A percentile compares a stretch with the other conserved stretches of the same genome.
Evolutionary conservation across 2,113 vertebrate genomes (phyloP).

Genomic region (Amphiprion percula): DNA sequence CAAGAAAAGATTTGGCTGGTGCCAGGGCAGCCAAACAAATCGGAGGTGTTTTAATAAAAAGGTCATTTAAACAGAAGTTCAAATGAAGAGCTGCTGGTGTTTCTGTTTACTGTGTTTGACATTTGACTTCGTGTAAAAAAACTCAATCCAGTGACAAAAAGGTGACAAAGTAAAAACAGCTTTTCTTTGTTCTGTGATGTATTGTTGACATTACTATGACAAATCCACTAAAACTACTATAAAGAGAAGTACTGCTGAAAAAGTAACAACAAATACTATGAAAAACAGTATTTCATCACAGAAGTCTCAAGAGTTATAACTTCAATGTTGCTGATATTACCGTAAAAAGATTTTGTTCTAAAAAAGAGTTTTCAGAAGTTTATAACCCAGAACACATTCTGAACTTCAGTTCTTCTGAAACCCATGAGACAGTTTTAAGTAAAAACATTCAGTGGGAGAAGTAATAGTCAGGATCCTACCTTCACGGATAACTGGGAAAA

Average conservation of each 20-base stretch:
- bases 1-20: not conserved
- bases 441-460: conserved; percentile 2
- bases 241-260: not conserved
- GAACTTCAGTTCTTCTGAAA: not conserved
- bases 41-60: conserved; percentile 1
- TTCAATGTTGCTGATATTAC: conserved; percentile 1
- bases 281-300: not conserved
- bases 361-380: not conserved
- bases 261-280: not conserved
- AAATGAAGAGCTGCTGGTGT: not conserved
- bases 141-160: no score
- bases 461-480: conserved; percentile 14
- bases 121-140: no score
- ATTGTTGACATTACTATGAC: conserved; percentile 3
- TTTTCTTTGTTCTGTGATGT: not conserved
- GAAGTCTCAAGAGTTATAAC: not conserved
- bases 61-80: not conserved
- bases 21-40: conserved; percentile 8
- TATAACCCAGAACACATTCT: not conserved
- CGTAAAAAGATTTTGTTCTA: not conserved
- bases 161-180: no score
- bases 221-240: not conserved
- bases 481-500: conserved; percentile 19
- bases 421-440: not conserved
- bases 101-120: not conserved